A percentile compares a stretch with the other conserved stretches of the same genome.
Conservation (phyloP, 2,888 invertebrate species). For the Archips xylosteana region DNA sequence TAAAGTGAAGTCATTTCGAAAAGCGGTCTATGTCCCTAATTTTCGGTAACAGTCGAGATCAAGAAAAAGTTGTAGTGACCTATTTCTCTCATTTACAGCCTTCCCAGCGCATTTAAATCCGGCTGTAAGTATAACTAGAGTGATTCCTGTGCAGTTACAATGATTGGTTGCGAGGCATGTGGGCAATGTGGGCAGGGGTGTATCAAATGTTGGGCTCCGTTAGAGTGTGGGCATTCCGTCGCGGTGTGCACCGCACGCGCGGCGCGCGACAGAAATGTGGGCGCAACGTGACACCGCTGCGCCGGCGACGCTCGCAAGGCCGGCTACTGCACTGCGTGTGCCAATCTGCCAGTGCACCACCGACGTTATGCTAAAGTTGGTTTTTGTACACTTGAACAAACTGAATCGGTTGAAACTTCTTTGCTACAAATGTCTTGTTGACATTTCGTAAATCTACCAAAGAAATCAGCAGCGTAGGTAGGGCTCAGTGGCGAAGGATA, state of each 20-base stretch:
- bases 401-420: too few relatives aligned
- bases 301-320: conserved; percentile 71
- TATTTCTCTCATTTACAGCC: not conserved
- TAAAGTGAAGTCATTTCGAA: too few relatives aligned
- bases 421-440: too few relatives aligned
- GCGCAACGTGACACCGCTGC: conserved; percentile 71
- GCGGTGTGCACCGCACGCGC: conserved; percentile 78
- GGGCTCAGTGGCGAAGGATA: too few relatives aligned
- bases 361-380: too few relatives aligned
- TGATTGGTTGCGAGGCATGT: conserved; percentile 66
- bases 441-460: too few relatives aligned
- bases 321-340: conserved; percentile 77
- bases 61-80: not conserved
- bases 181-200: conserved; percentile 71
- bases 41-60: not conserved
- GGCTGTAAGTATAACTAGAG: conserved; percentile 25
- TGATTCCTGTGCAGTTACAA: conserved; percentile 62
- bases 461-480: too few relatives aligned
- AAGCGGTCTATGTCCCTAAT: not conserved
- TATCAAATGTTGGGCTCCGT: conserved; percentile 74
- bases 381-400: too few relatives aligned
- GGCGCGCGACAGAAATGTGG: conserved; percentile 78
- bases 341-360: not conserved
- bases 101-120: conserved; percentile 32
- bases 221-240: conserved; percentile 76